Evolutionary conservation across 2,113 vertebrate genomes (phyloP).

Genomic region (Pelecanoides urinatrix): DNA sequence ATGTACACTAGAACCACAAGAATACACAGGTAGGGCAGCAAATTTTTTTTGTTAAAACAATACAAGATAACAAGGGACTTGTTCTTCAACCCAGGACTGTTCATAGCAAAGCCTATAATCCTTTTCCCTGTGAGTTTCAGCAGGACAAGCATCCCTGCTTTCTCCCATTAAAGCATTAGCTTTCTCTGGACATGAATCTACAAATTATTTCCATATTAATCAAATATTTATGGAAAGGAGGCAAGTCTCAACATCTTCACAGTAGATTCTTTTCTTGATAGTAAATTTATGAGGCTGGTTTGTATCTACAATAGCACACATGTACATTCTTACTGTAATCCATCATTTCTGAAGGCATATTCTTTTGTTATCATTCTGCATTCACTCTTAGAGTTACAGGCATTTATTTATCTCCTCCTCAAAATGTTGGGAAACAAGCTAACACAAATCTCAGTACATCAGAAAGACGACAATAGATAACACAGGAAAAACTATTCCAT

Average conservation of each 20-base stretch:
- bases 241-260: background rate
- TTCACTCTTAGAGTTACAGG: slow-evolving; percentile 11
- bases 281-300: slow-evolving; percentile 14
- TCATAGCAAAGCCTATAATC: background rate
- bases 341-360: slow-evolving; percentile 49
- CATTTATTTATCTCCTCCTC: slow-evolving; percentile 40
- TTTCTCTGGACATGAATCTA: background rate
- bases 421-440: slow-evolving; percentile 28
- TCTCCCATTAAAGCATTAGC: background rate
- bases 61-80: background rate
- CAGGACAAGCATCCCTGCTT: background rate
- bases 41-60: background rate
- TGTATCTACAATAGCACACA: background rate
- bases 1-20: background rate
- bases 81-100: background rate
- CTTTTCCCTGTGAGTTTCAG: background rate
- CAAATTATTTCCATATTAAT: slow-evolving; percentile 15
- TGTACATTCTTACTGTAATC: slow-evolving; percentile 5
- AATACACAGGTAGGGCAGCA: background rate
- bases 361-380: slow-evolving; percentile 41
- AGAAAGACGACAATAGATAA: slow-evolving; percentile 44
- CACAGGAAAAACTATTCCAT: slow-evolving; percentile 55
- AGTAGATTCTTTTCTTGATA: background rate
- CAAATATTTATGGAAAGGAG: background rate
- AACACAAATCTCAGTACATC: slow-evolving; percentile 61